phyloP scores from a whole-genome alignment of 2,113 vertebrate species.

The Lota lota region DNA sequence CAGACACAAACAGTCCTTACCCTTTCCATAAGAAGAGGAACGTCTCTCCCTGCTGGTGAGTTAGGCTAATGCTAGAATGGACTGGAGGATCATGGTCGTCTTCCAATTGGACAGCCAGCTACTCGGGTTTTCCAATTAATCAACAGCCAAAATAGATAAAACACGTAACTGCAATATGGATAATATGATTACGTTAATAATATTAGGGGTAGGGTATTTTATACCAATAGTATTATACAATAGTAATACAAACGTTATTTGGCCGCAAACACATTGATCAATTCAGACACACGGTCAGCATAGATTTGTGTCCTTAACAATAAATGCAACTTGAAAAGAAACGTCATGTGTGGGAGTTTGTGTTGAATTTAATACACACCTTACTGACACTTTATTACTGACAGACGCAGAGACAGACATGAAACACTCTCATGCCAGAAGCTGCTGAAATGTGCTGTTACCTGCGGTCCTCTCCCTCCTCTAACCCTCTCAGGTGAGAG shows the following conservation, averaged over 20 bases:
- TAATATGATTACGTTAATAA: too few relatives aligned
- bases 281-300: neutral
- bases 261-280: neutral
- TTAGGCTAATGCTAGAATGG: too few relatives aligned
- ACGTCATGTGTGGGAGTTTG: neutral
- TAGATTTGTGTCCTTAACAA: neutral
- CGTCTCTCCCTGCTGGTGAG: too few relatives aligned
- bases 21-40: too few relatives aligned
- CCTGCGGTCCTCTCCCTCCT: constrained; percentile 38
- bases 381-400: constrained; percentile 46
- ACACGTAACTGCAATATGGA: too few relatives aligned
- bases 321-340: neutral
- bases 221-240: neutral
- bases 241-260: neutral
- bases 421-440: constrained; percentile 52
- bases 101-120: too few relatives aligned
- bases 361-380: constrained; percentile 32
- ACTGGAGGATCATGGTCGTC: too few relatives aligned
- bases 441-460: constrained; percentile 65
- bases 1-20: too few relatives aligned
- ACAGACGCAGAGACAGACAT: constrained; percentile 40
- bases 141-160: too few relatives aligned
- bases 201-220: too few relatives aligned
- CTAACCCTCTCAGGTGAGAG: constrained; percentile 48
- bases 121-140: too few relatives aligned